Percentiles rank a stretch among this genome's conserved stretches.
These are phyloP conservation scores for Hirtodrosophila cameraria DNA, from an alignment of 2,888 invertebrate genomes.

Conservation along the genomic window DNA sequence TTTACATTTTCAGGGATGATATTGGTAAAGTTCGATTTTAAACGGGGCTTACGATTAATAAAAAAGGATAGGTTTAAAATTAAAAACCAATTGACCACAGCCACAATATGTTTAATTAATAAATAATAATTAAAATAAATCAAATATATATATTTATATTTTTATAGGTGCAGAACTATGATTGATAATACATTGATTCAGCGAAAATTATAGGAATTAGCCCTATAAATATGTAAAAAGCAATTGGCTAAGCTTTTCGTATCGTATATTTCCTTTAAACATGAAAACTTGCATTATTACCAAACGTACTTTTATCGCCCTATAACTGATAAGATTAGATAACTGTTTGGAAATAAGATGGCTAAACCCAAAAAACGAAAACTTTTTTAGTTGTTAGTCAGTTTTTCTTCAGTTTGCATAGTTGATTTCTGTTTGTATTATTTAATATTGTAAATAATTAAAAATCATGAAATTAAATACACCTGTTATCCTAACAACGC, in stretches of 20 bases:
- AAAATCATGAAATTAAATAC: slow-evolving; percentile 24
- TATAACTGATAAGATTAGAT: slow-evolving; percentile 52
- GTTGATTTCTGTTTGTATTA: not conserved
- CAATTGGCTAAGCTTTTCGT: too few relatives aligned
- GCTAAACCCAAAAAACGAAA: slow-evolving; percentile 23
- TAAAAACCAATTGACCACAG: too few relatives aligned
- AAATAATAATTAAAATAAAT: too few relatives aligned
- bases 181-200: too few relatives aligned
- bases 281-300: slow-evolving; percentile 5
- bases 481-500: slow-evolving; percentile 7
- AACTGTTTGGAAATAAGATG: slow-evolving; percentile 24
- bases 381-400: slow-evolving; percentile 37
- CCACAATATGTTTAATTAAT: too few relatives aligned
- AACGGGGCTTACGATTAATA: too few relatives aligned
- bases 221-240: too few relatives aligned
- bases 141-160: too few relatives aligned
- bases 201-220: too few relatives aligned
- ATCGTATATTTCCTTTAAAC: not conserved
- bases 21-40: not conserved
- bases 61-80: too few relatives aligned
- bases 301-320: slow-evolving; percentile 6
- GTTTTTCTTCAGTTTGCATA: slow-evolving; percentile 16
- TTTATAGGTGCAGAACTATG: too few relatives aligned
- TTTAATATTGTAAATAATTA: not conserved
- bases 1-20: not conserved